Conservation (phyloP, 2,797 vertebrate species). For the Chiloscyllium punctatum region DNA sequence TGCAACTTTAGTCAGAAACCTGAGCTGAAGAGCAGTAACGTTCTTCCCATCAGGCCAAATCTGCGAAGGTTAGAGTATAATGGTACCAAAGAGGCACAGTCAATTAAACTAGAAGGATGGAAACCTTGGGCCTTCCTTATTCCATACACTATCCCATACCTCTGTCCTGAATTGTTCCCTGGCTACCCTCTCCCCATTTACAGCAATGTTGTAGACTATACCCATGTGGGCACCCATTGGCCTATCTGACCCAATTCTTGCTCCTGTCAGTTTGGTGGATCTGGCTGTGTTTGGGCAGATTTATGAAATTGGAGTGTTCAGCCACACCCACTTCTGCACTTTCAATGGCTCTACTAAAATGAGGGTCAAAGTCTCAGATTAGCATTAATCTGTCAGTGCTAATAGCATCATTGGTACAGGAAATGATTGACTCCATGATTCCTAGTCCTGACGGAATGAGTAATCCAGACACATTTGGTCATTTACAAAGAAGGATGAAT, state of each 20-base stretch:
- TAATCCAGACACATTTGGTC: neutral
- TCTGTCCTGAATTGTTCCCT: neutral
- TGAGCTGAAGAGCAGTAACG: neutral
- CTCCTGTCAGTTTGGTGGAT: neutral
- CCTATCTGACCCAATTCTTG: neutral
- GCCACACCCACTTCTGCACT: neutral
- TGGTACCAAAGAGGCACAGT: neutral
- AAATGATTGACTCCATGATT: neutral
- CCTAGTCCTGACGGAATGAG: neutral
- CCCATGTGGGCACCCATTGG: neutral
- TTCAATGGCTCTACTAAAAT: neutral
- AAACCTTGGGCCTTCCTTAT: neutral
- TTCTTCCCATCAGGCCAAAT: neutral
- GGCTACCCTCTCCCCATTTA: neutral
- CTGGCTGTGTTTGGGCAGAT: neutral
- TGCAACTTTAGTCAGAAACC: neutral
- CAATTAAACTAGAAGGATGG: neutral
- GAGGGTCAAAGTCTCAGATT: neutral
- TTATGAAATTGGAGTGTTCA: neutral
- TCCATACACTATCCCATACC: neutral
- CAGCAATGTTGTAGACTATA: neutral
- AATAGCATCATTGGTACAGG: neutral
- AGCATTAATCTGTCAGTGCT: neutral
- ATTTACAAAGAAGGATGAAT: neutral
- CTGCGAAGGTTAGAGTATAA: neutral